phyloP scores from a whole-genome alignment of 2,888 invertebrate species.

The Erebia epiphron region DNA sequence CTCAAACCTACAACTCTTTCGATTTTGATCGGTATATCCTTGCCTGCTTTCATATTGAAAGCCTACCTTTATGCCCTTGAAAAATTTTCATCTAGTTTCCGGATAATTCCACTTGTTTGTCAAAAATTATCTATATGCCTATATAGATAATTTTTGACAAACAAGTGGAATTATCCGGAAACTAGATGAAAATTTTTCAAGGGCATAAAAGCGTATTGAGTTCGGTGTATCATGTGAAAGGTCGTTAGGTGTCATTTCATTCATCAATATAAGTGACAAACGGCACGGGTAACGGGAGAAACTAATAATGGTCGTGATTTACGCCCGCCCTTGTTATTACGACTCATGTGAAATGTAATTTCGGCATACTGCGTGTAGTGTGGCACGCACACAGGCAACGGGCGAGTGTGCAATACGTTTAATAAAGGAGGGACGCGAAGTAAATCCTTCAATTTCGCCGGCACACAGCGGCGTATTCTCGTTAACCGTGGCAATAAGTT shows the following conservation, averaged over 20 bases:
- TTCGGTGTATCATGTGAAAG: background rate
- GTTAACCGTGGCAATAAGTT: slow-evolving; percentile 83
- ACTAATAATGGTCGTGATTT: slow-evolving; percentile 82
- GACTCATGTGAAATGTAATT: slow-evolving; percentile 83
- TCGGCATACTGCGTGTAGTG: slow-evolving; percentile 74
- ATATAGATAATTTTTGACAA: background rate
- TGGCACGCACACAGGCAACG: slow-evolving; percentile 60
- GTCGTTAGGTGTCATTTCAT: slow-evolving; percentile 18
- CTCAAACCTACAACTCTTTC: background rate
- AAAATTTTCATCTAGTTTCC: background rate
- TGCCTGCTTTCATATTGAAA: background rate
- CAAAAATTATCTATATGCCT: background rate
- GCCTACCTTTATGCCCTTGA: background rate
- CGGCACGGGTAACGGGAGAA: slow-evolving; percentile 74
- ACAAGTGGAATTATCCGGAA: background rate
- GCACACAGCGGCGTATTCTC: slow-evolving; percentile 82
- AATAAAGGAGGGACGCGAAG: slow-evolving; percentile 83
- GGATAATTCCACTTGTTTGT: background rate
- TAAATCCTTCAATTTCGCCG: slow-evolving; percentile 83
- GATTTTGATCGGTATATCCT: background rate
- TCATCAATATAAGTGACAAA: slow-evolving; percentile 76
- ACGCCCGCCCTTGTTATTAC: slow-evolving; percentile 82
- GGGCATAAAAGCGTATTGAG: background rate
- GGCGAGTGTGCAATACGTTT: slow-evolving; percentile 79
- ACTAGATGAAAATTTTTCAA: background rate